phyloP scores from a whole-genome alignment of 2,113 vertebrate species.

The Pipa parva region DNA sequence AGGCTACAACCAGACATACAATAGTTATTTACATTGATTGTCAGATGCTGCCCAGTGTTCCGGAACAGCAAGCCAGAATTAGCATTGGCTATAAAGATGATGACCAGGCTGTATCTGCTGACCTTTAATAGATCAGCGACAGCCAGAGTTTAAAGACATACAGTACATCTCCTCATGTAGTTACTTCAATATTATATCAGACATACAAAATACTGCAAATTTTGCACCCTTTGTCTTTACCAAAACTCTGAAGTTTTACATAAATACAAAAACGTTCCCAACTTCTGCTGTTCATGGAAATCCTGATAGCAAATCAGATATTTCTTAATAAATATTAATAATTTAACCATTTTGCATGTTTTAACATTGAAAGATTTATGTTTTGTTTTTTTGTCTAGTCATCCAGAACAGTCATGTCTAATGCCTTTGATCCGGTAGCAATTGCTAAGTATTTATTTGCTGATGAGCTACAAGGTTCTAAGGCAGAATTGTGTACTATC shows the following conservation, averaged over 20 bases:
- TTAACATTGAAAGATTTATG: neutral
- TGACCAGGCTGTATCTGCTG: constrained; percentile 52
- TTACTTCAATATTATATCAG: constrained; percentile 50
- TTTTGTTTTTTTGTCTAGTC: neutral
- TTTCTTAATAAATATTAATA: constrained; percentile 35
- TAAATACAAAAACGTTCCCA: neutral
- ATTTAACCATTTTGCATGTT: constrained; percentile 12
- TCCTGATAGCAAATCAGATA: neutral
- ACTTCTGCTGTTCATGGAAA: neutral
- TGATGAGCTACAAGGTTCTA: too few relatives aligned
- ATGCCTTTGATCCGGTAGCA: too few relatives aligned
- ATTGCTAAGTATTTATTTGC: too few relatives aligned
- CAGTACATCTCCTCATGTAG: constrained; percentile 67
- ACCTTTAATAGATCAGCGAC: constrained; percentile 47
- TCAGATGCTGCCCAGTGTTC: constrained; percentile 57
- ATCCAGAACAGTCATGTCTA: neutral
- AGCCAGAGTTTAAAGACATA: constrained; percentile 61
- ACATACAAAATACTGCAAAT: constrained; percentile 35
- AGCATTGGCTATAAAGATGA: constrained; percentile 49
- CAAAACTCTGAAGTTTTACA: constrained; percentile 21
- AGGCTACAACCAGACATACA: constrained; percentile 70
- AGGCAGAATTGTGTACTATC: too few relatives aligned
- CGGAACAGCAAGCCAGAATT: constrained; percentile 56
- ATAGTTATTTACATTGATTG: constrained; percentile 62
- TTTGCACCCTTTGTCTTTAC: constrained; percentile 54